Conservation (phyloP, 2,113 vertebrate species). For the Peromyscus polionotus region DNA sequence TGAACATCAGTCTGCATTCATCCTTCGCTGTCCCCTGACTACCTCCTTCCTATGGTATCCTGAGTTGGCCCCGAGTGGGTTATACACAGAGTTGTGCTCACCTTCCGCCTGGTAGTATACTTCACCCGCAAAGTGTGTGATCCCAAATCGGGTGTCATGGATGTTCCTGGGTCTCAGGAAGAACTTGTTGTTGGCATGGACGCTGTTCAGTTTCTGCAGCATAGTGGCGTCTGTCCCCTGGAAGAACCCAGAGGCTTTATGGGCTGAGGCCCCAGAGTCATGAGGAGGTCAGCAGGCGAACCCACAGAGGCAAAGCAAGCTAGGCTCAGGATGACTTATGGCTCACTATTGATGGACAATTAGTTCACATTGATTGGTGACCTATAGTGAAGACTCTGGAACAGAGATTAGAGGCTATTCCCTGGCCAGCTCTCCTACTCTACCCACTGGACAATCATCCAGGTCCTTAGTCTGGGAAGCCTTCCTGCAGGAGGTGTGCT, state of each 20-base stretch:
- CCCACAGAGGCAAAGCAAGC: background rate
- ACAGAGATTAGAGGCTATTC: background rate
- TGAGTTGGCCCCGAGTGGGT: background rate
- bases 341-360: background rate
- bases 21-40: background rate
- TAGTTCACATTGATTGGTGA: background rate
- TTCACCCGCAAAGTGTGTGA: constrained; percentile 95
- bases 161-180: constrained; percentile 93
- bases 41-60: background rate
- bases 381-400: background rate
- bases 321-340: background rate
- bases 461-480: background rate
- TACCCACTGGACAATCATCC: background rate
- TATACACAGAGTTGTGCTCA: constrained; percentile 75
- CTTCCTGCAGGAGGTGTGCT: background rate
- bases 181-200: constrained; percentile 90
- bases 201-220: constrained; percentile 92
- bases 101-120: constrained; percentile 96
- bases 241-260: constrained; percentile 65
- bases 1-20: background rate
- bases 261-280: background rate
- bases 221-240: constrained; percentile 96
- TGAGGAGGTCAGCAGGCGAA: background rate
- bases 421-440: background rate
- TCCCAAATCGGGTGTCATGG: constrained; percentile 93